Evolutionary conservation across 2,113 vertebrate genomes (phyloP).

Genomic region (Pipra filicauda): DNA sequence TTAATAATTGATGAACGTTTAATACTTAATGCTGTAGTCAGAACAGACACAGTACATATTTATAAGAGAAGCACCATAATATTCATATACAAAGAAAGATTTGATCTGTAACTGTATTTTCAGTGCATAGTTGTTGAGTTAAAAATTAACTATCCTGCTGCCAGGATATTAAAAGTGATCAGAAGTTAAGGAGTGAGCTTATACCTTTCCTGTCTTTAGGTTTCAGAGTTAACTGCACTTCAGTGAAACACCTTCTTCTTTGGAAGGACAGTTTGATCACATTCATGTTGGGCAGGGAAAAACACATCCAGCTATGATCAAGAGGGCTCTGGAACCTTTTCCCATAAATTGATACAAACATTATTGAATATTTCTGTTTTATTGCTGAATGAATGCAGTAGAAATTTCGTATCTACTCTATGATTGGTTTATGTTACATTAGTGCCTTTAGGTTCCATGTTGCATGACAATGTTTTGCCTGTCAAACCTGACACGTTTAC

Average conservation of each 20-base stretch:
- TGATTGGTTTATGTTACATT: not conserved
- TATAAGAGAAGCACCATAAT: not conserved
- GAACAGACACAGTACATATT: not conserved
- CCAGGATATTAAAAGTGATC: not conserved
- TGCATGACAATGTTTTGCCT: not conserved
- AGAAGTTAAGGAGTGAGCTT: not conserved
- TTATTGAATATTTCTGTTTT: not conserved
- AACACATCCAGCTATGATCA: not conserved
- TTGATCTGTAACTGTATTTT: not conserved
- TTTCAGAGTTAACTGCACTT: not conserved
- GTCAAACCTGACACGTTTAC: not conserved
- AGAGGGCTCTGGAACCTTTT: not conserved
- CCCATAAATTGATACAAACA: not conserved
- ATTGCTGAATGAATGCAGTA: not conserved
- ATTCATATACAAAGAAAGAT: not conserved
- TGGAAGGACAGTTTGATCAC: not conserved
- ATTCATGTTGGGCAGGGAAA: not conserved
- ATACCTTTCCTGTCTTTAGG: not conserved
- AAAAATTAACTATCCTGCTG: not conserved
- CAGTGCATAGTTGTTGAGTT: not conserved
- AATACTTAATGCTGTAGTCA: slow-evolving; percentile 29
- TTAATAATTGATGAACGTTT: slow-evolving; percentile 29
- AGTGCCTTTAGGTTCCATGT: not conserved
- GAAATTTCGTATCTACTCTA: not conserved
- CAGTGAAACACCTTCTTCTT: not conserved